phyloP scores from a whole-genome alignment of 2,113 vertebrate genomes.

The Oncorhynchus gorbuscha region DNA sequence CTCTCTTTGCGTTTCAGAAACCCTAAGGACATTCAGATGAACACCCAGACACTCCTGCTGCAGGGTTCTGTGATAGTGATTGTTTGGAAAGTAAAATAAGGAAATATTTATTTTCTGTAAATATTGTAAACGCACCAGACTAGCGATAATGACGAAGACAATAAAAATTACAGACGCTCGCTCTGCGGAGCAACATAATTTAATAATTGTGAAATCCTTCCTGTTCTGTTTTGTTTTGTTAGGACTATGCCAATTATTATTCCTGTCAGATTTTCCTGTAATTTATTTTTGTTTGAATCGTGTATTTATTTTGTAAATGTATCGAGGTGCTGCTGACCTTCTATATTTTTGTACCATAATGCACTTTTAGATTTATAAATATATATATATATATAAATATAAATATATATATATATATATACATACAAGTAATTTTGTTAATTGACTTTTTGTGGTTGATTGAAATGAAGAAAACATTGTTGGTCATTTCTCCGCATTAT shows the following conservation, averaged over 20 bases:
- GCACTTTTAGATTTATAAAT: constrained; percentile 98
- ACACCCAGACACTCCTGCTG: constrained; percentile 63
- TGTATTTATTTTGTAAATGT: constrained; percentile 99
- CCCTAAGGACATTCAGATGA: constrained; percentile 33
- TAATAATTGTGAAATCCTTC: constrained; percentile 71
- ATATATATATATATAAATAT: constrained; percentile 76
- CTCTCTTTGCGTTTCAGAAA: constrained; percentile 60
- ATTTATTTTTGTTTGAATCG: constrained; percentile 93
- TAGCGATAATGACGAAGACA: constrained; percentile 57
- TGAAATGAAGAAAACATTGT: constrained; percentile 66
- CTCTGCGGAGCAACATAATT: constrained; percentile 62
- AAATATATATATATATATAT: constrained; percentile 67
- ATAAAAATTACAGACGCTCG: constrained; percentile 48
- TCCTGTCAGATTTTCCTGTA: constrained; percentile 69
- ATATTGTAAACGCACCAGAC: constrained; percentile 71
- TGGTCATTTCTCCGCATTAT: constrained; percentile 26
- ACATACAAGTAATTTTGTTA: constrained; percentile 68
- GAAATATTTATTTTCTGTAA: constrained; percentile 82
- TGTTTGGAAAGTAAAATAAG: constrained; percentile 67
- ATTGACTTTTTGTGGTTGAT: constrained; percentile 62
- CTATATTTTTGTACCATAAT: constrained; percentile 95
- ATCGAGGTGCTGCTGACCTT: constrained; percentile 96
- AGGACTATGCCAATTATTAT: constrained; percentile 54
- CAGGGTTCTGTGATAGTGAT: constrained; percentile 61
- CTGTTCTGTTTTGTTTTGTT: constrained; percentile 50